Evolutionary conservation across 2,113 vertebrate species (phyloP), one percentile per base, ranked within the genome.

Genomic region (Nansenia antarctica): DNA sequence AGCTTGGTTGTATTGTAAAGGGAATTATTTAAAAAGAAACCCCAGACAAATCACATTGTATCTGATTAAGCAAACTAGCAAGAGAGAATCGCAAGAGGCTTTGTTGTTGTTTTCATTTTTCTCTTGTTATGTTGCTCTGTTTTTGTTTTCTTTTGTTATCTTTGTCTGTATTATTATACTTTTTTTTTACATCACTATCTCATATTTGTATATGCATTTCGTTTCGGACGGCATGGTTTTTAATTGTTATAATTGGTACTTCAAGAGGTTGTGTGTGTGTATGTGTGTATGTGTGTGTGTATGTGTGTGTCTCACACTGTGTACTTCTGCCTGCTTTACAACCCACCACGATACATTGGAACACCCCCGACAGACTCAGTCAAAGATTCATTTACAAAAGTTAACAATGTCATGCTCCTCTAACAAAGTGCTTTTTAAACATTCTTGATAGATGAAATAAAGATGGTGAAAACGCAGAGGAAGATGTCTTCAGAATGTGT

Each of bases 11-110:
- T 85, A 84, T 88, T 86, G 85, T 82, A 88, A 87, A 88, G 84
- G 85, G 85, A 91, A 87, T 90, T 82, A 77, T 90, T 86, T 78
- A 66, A 83, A 87, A 88, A 87, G 71, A 83, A n/a, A 86, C 74
- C 75, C 76, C 70, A 84, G 67, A 87, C 85, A 87, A 84, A 88
- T 90, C 82, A 83, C 77, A 83, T 73, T 86, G 87, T 86, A 87
- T 90, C 74, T 88, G 86, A 91, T 91, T 85, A 92, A 84, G 73
- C 74, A 79, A 86, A 80, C 70, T 67, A 81, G 79, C 74, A 3
- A 77, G 72, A 79, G 76, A 79, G 69, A 86, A 81, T 87, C 84
- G 69, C 84, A 73, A 59, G 76, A 82, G 82, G 67, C 76, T 81
- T 84, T 80, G 71, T 85, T 83, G 69, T 83, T 85, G 78, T 87